A percentile compares a stretch with the other conserved stretches of the same genome.
These are phyloP conservation scores for Dolichoris vasculosae DNA, from an alignment of 1,140 invertebrate species.

Conservation along the genomic window DNA sequence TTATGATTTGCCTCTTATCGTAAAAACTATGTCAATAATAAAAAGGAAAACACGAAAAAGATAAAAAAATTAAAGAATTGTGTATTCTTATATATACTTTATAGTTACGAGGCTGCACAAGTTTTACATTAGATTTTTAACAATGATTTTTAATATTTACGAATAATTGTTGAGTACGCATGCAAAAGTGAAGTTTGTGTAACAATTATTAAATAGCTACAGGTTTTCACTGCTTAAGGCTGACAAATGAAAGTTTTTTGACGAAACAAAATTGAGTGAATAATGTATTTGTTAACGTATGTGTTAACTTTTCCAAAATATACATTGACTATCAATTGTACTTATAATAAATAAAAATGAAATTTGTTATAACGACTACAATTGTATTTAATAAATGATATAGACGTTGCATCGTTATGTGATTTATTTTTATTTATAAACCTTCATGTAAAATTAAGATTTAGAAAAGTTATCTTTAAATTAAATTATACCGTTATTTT, in stretches of 20 bases:
- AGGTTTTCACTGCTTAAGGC: background rate
- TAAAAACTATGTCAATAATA: background rate
- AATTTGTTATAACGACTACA: constrained; percentile 34
- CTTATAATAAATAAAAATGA: constrained; percentile 22
- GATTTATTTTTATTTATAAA: constrained; percentile 17
- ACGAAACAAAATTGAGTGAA: background rate
- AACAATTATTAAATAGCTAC: background rate
- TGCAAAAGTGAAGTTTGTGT: background rate
- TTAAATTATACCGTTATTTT: no score
- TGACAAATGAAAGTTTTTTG: background rate
- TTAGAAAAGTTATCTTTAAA: no score
- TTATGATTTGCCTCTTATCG: background rate
- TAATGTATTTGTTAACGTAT: constrained; percentile 2
- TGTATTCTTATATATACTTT: background rate
- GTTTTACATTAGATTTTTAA: constrained; percentile 34
- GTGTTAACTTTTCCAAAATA: background rate
- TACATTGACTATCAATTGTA: background rate
- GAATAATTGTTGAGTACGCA: constrained; percentile 2
- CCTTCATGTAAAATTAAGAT: no score
- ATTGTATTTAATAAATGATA: constrained; percentile 37
- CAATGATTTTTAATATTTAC: constrained; percentile 21
- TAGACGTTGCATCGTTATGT: constrained; percentile 37
- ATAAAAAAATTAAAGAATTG: constrained; percentile 12
- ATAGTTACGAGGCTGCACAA: constrained; percentile 10
- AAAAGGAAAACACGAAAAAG: background rate